Evolutionary conservation across 2,113 vertebrate genomes (phyloP).

Genomic region (Pelmatolapia mariae): DNA sequence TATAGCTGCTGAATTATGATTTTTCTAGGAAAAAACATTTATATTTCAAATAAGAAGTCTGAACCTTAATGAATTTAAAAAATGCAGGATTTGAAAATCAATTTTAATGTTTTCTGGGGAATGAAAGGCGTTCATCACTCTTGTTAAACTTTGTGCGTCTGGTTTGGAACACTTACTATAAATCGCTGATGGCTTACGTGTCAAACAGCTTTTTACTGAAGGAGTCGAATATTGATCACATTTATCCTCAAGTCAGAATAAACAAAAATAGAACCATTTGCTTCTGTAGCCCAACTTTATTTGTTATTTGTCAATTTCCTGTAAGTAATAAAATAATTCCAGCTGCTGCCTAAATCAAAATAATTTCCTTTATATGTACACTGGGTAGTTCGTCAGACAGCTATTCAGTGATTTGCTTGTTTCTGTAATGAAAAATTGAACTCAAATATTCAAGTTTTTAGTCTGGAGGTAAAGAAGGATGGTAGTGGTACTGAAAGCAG

Average conservation of each 20-base stretch:
- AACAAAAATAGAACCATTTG: neutral
- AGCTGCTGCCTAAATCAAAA: neutral
- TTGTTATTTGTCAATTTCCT: neutral
- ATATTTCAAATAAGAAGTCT: neutral
- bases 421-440: neutral
- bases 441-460: neutral
- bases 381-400: neutral
- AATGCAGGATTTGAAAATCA: fast-evolving
- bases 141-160: neutral
- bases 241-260: neutral
- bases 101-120: neutral
- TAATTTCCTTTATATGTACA: neutral
- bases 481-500: neutral
- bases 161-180: neutral
- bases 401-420: neutral
- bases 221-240: neutral
- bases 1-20: neutral
- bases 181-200: neutral
- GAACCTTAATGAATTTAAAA: neutral
- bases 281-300: neutral
- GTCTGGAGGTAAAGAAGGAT: neutral
- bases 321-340: neutral
- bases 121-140: neutral
- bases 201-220: neutral
- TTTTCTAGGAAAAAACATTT: neutral